These are phyloP conservation scores for Emydura subglobosa DNA, from an alignment of 2,113 vertebrate species.

Conservation along the genomic window DNA sequence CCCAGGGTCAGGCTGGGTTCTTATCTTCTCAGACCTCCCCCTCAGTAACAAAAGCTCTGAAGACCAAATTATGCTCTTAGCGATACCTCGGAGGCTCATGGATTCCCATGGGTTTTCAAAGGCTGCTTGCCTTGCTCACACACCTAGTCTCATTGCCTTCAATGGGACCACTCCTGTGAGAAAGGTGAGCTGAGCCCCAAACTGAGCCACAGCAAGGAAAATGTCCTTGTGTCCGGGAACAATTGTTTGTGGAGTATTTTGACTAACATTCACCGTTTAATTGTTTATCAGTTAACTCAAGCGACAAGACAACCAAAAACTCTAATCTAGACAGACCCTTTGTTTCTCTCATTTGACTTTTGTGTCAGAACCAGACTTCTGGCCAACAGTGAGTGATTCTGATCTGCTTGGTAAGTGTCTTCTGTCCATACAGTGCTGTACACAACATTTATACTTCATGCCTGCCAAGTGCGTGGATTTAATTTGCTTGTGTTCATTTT, in stretches of 20 bases:
- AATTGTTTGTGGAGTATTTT: slow-evolving; percentile 12
- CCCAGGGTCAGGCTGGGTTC: not conserved
- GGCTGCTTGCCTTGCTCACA: not conserved
- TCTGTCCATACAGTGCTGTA: not conserved
- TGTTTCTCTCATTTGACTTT: slow-evolving; percentile 31
- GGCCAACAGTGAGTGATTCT: slow-evolving; percentile 51
- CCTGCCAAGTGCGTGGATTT: slow-evolving; percentile 22
- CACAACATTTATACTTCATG: not conserved
- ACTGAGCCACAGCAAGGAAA: not conserved
- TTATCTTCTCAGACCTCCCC: slow-evolving; percentile 26
- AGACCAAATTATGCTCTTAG: slow-evolving; percentile 33
- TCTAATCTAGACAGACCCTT: not conserved
- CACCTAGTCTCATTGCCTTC: not conserved
- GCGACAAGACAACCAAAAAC: not conserved
- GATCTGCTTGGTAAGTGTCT: slow-evolving; percentile 38
- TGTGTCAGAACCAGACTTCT: slow-evolving; percentile 32
- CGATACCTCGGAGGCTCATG: slow-evolving; percentile 1
- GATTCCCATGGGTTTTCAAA: not conserved
- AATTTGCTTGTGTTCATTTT: slow-evolving; percentile 7
- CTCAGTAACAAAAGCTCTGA: slow-evolving; percentile 6
- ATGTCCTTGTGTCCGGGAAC: not conserved
- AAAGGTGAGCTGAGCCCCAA: not conserved
- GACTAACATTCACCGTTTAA: not conserved
- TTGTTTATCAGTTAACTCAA: not conserved
- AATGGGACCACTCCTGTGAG: not conserved